Evolutionary conservation across 1,140 invertebrate species (phyloP), one percentile per base, ranked within the genome.

Genomic region (Caenorhabditis latens): DNA sequence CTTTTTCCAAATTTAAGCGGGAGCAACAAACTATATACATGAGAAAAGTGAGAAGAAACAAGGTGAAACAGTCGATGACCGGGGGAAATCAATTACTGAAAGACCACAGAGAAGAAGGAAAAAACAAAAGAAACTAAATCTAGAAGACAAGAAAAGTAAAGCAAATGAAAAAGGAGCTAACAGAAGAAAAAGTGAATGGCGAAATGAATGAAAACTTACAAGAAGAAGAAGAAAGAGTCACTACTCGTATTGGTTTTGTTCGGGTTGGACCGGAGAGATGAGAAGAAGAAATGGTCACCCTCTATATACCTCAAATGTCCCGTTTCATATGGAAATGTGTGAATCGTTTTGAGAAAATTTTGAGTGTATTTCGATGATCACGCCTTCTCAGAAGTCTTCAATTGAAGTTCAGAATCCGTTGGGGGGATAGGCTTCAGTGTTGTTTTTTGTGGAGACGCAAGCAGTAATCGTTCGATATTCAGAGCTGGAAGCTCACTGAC

Each of bases 381-480:
- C 3, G 84, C 57, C 42, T 61, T 67, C 32, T 84, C 83, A 55
- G 83, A 55, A n/a, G 90, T 82, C 71, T 89, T 90, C 71, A 90
- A 71, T 61, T 90, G 90, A 65, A 90, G 71, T 86, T 90, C 90
- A n/a, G 90, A 90, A 82, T 90, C 90, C 11, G 71, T 67, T 6
- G 90, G 87, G 50, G 86, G 88, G 21, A 84, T 79, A 2, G 86
- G 85, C 86, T 90, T 91, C 13, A 84, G 83, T 24, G 85, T 83
- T 3, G 86, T 67, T 43, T 90, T 89, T 19, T 87, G 87, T 19
- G 84, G 53, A 13, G 89, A 53, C 1, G 84, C 21, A 2, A 92
- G 83, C 16, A 92, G 63, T 58, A 92, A 79, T 40, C 90, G 46
- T 86, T 92, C 91, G 61, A 92, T 92, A 85, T 92, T 92, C 19